Base-by-base conservation (phyloP, 1,140 invertebrate species). In the Centruroides vittatus region DNA sequence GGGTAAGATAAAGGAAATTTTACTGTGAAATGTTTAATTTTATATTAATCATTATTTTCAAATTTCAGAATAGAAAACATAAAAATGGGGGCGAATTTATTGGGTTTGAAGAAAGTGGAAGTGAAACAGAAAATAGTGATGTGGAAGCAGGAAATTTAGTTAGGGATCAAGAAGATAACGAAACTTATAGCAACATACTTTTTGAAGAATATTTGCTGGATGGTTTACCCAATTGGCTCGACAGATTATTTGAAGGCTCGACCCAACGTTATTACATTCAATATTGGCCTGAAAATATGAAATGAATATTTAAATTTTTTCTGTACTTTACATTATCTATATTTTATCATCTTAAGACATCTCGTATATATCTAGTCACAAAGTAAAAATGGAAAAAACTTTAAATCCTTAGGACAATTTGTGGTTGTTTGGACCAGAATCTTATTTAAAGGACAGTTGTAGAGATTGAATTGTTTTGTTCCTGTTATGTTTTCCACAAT, bases 181-280 rank as follows among this genome's bases (percentile, higher is more conserved):
- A 41, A 41, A 9, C 55, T 5, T 57, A 65, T 54, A 55, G 61
- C 47, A 65, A 66, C 13, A 61, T 71, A 50, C 52, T 74, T 47
- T 71, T 73, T 66, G 65, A 73, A 66, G 87, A 91, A 65, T 86
- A 92, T 69, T 78, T 97, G 35, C 74, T 98, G 57, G 88, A 95
- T 70, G 90, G 91, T 5, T 78, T 98, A 53, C 84, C 88, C n/a
- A 91, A 91, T 72, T 99, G 95, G 93, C 75, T 98, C 65, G 94
- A 98, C 71, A 81, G 93, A 53, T 76, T 98, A 58, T 97, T 98
- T 73, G 94, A 98, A 74, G 94, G 95, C 51, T 86, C 85, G 58
- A 93, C 94, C 8, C 86, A 88, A 71, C 84, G 92, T 68, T 97
- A 96, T 75, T 86, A 93, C 73, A 84, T 98, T 64, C 92, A 93